phyloP scores from a whole-genome alignment of 2,113 vertebrate species.

The Phaetusa simplex region DNA sequence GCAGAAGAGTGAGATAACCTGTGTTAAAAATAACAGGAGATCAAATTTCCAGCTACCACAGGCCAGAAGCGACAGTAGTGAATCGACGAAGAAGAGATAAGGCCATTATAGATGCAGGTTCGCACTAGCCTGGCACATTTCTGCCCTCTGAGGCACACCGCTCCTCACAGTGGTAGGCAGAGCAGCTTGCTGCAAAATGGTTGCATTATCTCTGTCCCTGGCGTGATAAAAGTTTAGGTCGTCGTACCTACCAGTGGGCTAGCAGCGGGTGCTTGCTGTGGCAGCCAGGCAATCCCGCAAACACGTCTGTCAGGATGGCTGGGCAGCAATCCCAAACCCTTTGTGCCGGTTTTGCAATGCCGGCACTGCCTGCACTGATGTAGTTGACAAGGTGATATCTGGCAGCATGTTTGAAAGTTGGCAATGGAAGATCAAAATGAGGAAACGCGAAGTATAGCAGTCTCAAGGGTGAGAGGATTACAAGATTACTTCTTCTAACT shows the following conservation, averaged over 20 bases:
- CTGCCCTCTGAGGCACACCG: not conserved
- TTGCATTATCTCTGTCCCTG: not conserved
- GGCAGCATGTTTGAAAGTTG: not conserved
- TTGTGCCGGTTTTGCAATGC: not conserved
- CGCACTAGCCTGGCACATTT: not conserved
- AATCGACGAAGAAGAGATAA: not conserved
- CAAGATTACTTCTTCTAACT: not conserved
- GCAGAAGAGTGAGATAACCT: not conserved
- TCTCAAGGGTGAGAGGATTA: not conserved
- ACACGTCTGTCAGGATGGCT: not conserved
- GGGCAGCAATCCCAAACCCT: too few relatives aligned
- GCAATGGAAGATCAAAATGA: not conserved
- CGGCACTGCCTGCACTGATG: too few relatives aligned
- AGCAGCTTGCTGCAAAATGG: not conserved
- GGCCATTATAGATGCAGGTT: not conserved
- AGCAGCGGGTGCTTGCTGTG: not conserved
- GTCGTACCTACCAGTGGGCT: not conserved
- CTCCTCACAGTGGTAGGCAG: not conserved
- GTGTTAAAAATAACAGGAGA: constrained; percentile 14
- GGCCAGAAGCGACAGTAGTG: not conserved
- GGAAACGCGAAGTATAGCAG: not conserved
- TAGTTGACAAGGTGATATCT: not conserved
- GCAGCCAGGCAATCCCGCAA: not conserved
- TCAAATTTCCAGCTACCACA: not conserved
- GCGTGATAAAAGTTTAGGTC: not conserved